Evolutionary conservation across 2,113 vertebrate genomes (phyloP).

Genomic region (Barbus barbus): DNA sequence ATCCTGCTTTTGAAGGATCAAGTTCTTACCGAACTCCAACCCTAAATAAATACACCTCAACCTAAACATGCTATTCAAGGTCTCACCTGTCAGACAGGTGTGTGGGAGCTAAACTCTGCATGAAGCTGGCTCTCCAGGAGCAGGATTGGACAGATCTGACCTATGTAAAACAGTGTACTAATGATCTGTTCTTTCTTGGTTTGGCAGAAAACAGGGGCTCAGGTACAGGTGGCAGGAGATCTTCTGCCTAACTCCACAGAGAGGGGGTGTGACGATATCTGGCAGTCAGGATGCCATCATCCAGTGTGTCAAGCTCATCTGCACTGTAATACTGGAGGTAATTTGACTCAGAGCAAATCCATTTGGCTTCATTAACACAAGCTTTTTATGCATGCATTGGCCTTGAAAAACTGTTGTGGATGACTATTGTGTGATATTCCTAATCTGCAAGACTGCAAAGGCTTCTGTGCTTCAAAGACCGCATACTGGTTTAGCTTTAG

Average conservation of each 20-base stretch:
- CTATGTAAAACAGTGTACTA: not conserved
- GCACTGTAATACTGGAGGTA: slow-evolving; percentile 95
- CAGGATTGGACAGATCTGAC: not conserved
- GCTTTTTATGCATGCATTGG: not conserved
- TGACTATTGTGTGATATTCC: slow-evolving; percentile 9
- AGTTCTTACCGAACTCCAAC: not conserved
- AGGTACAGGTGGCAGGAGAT: slow-evolving; percentile 95
- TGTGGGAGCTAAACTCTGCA: not conserved
- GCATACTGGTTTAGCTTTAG: not conserved
- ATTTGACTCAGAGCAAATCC: not conserved
- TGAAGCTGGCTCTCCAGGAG: no score
- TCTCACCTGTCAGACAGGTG: not conserved
- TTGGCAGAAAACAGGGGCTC: slow-evolving; percentile 86
- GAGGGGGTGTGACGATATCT: slow-evolving; percentile 91
- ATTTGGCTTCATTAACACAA: slow-evolving; percentile 3
- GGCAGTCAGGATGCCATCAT: slow-evolving; percentile 93
- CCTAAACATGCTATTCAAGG: not conserved
- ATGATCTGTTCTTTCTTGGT: slow-evolving; percentile 2
- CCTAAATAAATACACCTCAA: not conserved
- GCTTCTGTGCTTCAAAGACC: not conserved
- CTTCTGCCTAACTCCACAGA: slow-evolving; percentile 95
- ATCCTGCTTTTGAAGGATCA: not conserved
- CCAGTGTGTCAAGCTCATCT: slow-evolving; percentile 95
- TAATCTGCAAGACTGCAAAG: slow-evolving; percentile 15
- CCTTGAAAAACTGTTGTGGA: not conserved